Evolutionary conservation across 2,113 vertebrate species (phyloP), one percentile per base, ranked within the genome.

Genomic region (Oryzias celebensis): DNA sequence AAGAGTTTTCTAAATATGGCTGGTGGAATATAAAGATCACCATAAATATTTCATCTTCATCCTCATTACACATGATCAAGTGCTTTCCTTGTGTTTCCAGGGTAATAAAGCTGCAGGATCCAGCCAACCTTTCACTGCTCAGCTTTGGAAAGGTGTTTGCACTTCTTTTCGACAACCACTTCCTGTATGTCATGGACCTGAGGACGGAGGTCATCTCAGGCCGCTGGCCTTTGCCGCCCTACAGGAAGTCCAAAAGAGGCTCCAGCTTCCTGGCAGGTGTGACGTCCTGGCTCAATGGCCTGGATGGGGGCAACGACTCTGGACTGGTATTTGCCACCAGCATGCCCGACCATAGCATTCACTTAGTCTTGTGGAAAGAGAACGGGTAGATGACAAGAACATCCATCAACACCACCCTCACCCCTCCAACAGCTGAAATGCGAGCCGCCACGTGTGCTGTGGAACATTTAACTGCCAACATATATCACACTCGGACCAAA

Each of bases 291-390:
- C 91, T 99, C 46, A 93, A 98, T 0, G 97, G 97, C 76, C 91
- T 99, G 83, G 95, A 98, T 3, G 95, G 96, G 26, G 90, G 85
- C 80, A 98, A 99, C 62, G 97, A 99, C 82, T 88, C 91, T 0
- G 97, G 97, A 73, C 90, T 99, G 81, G 96, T 99, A 81, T 99
- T 99, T 72, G 97, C 97, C 73, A 98, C 97, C 77, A 99, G 97
- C 90, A 99, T 99, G 97, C 97, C 97, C 0, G 97, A 99, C 87
- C 95, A 99, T 90, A 99, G 97, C 92, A 99, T 99, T 91, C 97
- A 99, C 83, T 82, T 99, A 90, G 97, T 99, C 42, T 90, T 98
- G 85, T 99, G 97, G 97, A 98, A 96, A 83, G 96, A 97, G 81
- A 96, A 97, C 0, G 92, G 94, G 78, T 98, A 85, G 68, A 90